phyloP scores from a whole-genome alignment of 2,797 vertebrate genomes.

The Adelosebastes latens region DNA sequence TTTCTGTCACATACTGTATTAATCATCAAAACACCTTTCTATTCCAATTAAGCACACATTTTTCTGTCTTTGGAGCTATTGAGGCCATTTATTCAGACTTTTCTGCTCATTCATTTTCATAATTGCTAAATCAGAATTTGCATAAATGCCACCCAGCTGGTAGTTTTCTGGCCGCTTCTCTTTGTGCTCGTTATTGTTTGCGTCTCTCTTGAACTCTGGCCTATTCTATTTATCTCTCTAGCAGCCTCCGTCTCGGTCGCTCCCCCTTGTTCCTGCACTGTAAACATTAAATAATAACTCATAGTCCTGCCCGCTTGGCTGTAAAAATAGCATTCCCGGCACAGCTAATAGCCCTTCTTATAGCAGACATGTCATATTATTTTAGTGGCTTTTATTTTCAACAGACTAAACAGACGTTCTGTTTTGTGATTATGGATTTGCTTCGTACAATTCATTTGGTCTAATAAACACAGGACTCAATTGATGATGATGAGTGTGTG shows the following conservation, averaged over 20 bases:
- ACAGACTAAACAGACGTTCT: not conserved
- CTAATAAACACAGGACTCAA: conserved; percentile 27
- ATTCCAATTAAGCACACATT: not conserved
- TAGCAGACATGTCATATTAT: not conserved
- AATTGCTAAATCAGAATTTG: conserved; percentile 43
- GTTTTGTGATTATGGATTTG: conserved; percentile 30
- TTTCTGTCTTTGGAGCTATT: not conserved
- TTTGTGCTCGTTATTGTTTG: conserved; percentile 46
- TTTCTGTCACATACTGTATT: conserved; percentile 1
- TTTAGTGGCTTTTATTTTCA: not conserved
- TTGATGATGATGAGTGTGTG: conserved; percentile 19
- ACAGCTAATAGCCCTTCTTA: not conserved
- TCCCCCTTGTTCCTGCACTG: conserved; percentile 12
- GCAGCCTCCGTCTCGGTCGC: conserved; percentile 7
- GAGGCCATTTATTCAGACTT: conserved; percentile 20
- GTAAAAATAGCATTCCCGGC: conserved; percentile 13
- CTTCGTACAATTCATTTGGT: conserved; percentile 23
- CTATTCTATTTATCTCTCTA: conserved; percentile 36
- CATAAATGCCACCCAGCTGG: conserved; percentile 40
- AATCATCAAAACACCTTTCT: conserved; percentile 8
- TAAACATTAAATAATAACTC: conserved; percentile 38
- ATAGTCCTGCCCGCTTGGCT: not conserved
- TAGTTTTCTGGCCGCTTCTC: conserved; percentile 21
- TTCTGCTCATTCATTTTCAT: conserved; percentile 44
- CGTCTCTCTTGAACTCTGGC: conserved; percentile 44